These are phyloP conservation scores for Dicrostonyx torquatus DNA, from an alignment of 2,797 vertebrate species.

Conservation along the genomic window DNA sequence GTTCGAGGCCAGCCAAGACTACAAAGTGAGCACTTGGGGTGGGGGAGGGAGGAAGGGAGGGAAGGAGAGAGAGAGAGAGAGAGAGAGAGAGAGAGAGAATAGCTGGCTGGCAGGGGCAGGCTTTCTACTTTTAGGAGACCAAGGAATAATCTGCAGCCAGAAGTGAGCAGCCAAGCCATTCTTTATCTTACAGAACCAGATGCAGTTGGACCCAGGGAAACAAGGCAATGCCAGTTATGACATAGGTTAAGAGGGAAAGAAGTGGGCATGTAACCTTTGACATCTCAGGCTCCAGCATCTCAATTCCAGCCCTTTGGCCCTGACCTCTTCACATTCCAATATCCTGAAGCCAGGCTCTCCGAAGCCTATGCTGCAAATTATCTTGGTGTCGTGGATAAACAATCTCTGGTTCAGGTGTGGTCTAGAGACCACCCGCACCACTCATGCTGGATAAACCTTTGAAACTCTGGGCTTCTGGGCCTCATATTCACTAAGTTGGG, in stretches of 20 bases:
- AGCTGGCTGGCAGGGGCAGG: background rate
- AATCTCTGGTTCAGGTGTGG: background rate
- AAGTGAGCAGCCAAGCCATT: slow-evolving; percentile 41
- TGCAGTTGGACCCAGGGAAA: slow-evolving; percentile 52
- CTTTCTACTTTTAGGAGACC: slow-evolving; percentile 51
- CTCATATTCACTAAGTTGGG: background rate
- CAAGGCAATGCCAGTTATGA: slow-evolving; percentile 59
- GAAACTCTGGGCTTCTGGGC: slow-evolving; percentile 10
- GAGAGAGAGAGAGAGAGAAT: background rate
- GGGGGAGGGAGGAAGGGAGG: background rate
- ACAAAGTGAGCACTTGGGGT: background rate
- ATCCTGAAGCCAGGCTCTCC: slow-evolving; percentile 49
- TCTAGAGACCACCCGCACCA: background rate
- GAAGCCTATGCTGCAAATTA: slow-evolving; percentile 20
- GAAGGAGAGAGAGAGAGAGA: background rate
- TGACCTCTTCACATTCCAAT: slow-evolving; percentile 74
- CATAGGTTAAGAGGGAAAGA: slow-evolving; percentile 42
- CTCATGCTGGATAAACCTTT: background rate
- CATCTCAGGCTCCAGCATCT: slow-evolving; percentile 22
- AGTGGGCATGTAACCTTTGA: slow-evolving; percentile 69
- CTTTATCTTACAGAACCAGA: slow-evolving; percentile 67
- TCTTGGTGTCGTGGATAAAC: slow-evolving; percentile 62
- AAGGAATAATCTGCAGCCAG: slow-evolving; percentile 24
- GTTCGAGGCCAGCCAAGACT: background rate
- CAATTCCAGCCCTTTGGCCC: slow-evolving; percentile 20